Base-by-base conservation (phyloP, 2,888 invertebrate genomes). In the Monoplex corrugatus region DNA sequence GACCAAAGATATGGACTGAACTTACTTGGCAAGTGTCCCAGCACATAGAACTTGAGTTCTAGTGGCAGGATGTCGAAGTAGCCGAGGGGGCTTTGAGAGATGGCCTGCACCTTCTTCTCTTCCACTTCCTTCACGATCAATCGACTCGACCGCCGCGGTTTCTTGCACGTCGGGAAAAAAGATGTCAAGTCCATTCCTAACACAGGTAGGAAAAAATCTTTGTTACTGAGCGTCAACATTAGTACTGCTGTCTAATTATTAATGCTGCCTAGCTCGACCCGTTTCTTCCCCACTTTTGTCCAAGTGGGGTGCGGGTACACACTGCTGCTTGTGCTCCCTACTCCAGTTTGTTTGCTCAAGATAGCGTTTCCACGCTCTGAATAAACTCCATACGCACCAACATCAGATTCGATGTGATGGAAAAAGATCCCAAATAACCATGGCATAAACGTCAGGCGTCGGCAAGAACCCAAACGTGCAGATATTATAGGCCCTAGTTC, bases 61-160 rank as follows among this genome's bases (percentile, higher is more conserved):
- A 95, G 80, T 63, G 95, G 95, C 50, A 96, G 89, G 45, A 94
- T 92, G 84, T 95, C 94, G 91, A 96, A 94, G 90, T 94, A 95
- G 75, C 95, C 95, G 35, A 95, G 91, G 35, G 94, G 93, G 85
- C 93, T 93, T 44, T 92, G 85, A 84, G 93, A 91, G 32, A 94
- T 91, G 35, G 92, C 91, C 84, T 92, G 92, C n/a, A 91, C 91
- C 90, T 91, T 92, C 28, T 90, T 90, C 84, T 93, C 92, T 84
- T 91, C 91, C 87, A 92, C 93, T 89, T 95, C 95, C 91, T 93
- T 95, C 86, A 91, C 92, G 91, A 94, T 94, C 44, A 95, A 91
- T 90, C 95, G 91, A 83, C 92, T 92, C 10, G 95, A 95, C 84
- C 95, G 91, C 89, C 95, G 87, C n/a, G 93, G 93, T 89, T 95